A percentile compares a stretch with the other conserved stretches of the same genome.
phyloP scores from a whole-genome alignment of 37 sponge, comb jelly and placozoan genomes.

The Halisarca cf. caerulea region DNA sequence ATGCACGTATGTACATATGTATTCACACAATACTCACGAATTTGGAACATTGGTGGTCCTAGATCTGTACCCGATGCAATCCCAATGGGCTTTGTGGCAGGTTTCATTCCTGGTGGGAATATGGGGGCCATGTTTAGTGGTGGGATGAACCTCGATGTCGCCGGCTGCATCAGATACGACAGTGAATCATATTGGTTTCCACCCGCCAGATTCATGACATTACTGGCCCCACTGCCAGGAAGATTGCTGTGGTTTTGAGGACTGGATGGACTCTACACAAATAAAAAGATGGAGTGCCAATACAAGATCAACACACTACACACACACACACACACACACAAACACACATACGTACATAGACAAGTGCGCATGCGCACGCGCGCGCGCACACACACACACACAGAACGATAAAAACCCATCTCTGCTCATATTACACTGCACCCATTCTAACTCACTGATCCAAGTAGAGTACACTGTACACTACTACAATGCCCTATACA shows the following conservation, averaged over 20 bases:
- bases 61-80: not conserved
- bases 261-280: not conserved
- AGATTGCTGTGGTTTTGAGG: not conserved
- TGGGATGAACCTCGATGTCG: not conserved
- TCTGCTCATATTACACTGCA: too few relatives aligned
- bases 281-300: too few relatives aligned
- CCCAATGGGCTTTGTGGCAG: not conserved
- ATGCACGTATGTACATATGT: not conserved
- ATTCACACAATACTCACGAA: conserved; percentile 2
- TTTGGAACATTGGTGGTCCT: conserved; percentile 25
- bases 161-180: not conserved
- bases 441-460: too few relatives aligned
- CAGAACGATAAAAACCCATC: too few relatives aligned
- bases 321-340: too few relatives aligned
- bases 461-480: too few relatives aligned
- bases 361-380: too few relatives aligned
- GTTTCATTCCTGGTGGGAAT: not conserved
- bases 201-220: too few relatives aligned
- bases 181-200: not conserved
- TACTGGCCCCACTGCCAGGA: not conserved
- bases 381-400: too few relatives aligned
- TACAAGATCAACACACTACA: too few relatives aligned
- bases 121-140: conserved; percentile 8
- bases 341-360: too few relatives aligned
- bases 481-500: too few relatives aligned